Evolutionary conservation across 2,888 invertebrate genomes (phyloP), one percentile per base, ranked within the genome.

Genomic region (Aphidoletes aphidimyza): DNA sequence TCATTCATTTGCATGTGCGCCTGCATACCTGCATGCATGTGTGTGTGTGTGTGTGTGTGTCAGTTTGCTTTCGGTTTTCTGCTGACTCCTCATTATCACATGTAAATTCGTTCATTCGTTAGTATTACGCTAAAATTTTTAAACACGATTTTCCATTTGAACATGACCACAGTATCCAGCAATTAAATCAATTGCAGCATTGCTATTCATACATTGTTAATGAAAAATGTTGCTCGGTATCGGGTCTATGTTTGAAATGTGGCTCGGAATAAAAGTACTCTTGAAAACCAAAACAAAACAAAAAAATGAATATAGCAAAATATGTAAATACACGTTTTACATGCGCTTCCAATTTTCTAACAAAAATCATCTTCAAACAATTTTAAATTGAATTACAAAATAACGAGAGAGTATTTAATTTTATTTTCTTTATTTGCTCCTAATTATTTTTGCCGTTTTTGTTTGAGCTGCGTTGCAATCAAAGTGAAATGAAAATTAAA

Each of bases 81-180:
- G 69, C 69, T 69, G 69, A 69, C 69, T 69, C 11, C 34, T 69
- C 69, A 69, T 69, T 69, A 69, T 69, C 69, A 69, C 69, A 69
- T 30, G 30, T 34, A 69, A 69, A 69, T 69, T 30, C 34, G 5
- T 17, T 9, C n/a, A 14, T 30, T 69, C 34, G 26, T 69, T 69
- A 26, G 69, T 30, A 30, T 34, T 30, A 14, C n/a, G 69, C 69
- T 69, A 69, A 69, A 69, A 34, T 34, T 34, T 69, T n/a, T 5
- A 14, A 69, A 69, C 69, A 69, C 69, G 69, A 69, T 69, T 69
- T 69, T 30, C 11, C 69, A 30, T 34, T 30, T 69, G 69, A 30
- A 69, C 14, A 69, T 69, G 69, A 30, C 17, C 69, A 69, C 6
- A 14, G 26, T 3, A n/a, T 3, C n/a, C 17, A 11, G 14, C 34